Base-by-base conservation (phyloP, 1,140 invertebrate genomes). In the Drosophila miranda region DNA sequence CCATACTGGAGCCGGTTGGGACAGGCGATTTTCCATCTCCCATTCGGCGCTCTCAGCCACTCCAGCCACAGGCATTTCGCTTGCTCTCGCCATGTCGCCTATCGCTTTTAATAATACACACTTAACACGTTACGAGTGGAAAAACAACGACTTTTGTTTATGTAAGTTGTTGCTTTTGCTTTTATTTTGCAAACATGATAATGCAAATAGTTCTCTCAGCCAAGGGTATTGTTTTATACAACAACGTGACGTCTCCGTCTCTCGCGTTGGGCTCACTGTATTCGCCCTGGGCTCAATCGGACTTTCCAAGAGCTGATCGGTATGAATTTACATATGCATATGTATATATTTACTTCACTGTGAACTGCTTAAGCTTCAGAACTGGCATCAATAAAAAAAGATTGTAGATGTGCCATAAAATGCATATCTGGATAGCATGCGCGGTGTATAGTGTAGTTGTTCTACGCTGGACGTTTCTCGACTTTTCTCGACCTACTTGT, bases 401-500 rank as follows among this genome's bases (percentile, higher is more conserved):
- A 38, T 11, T 13, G 11, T 38, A 38, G 34, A 13, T 38, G 34
- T 38, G 34, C 34, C 13, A 13, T 4, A 38, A 3, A 38, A 44
- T 44, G 14, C 21, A 42, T 16, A 23, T 44, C 7, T 38, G 4
- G 42, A 30, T 55, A 28, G 38, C 21, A 6, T 46, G 26, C 23
- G 28, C 8, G 23, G 30, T 44, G 21, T 16, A 45, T 19, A 41
- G 14, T 38, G 19, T 21, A n/a, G 26, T 26, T 43, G 30, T 28
- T 44, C 21, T 45, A 11, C 16, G 21, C 21, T 54, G 19, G 9
- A n/a, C n/a, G 49, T 21, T 23, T 7, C 45, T 42, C 43, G 16
- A 30, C 46, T 59, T 26, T 41, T 19, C 38, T 51, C 69, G 74
- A 86, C 81, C 69, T 75, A 75, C 74, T 81, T 67, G 81, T 63